Evolutionary conservation across 2,797 vertebrate genomes (phyloP).

Genomic region (Prionace glauca): DNA sequence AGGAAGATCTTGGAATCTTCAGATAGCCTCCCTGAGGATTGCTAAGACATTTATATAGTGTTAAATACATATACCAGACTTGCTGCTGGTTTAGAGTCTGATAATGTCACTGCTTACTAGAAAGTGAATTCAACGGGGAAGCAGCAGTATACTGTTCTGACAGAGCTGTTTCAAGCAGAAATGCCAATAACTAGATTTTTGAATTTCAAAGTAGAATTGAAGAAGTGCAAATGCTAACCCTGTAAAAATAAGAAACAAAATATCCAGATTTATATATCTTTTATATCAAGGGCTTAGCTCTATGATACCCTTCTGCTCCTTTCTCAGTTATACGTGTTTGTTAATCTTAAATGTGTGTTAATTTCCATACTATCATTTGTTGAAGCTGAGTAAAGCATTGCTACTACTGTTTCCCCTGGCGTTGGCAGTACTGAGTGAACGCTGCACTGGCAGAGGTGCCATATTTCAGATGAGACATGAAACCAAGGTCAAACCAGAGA

Average conservation of each 20-base stretch:
- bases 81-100: not conserved
- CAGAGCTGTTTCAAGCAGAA: not conserved
- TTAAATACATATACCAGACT: not conserved
- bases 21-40: not conserved
- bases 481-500: not conserved
- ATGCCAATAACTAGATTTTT: not conserved
- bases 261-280: not conserved
- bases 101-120: not conserved
- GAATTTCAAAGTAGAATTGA: not conserved
- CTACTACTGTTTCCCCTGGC: not conserved
- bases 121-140: not conserved
- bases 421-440: not conserved
- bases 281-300: not conserved
- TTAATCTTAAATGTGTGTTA: not conserved
- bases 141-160: not conserved
- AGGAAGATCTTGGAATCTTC: not conserved
- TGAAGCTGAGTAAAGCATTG: not conserved
- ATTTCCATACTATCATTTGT: not conserved
- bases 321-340: not conserved
- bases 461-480: not conserved
- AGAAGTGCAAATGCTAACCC: not conserved
- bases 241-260: not conserved
- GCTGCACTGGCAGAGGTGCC: not conserved
- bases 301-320: not conserved
- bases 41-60: not conserved